Evolutionary conservation across 1,140 invertebrate genomes (phyloP), one percentile per base, ranked within the genome.

Genomic region (Zeugodacus cucurbitae): DNA sequence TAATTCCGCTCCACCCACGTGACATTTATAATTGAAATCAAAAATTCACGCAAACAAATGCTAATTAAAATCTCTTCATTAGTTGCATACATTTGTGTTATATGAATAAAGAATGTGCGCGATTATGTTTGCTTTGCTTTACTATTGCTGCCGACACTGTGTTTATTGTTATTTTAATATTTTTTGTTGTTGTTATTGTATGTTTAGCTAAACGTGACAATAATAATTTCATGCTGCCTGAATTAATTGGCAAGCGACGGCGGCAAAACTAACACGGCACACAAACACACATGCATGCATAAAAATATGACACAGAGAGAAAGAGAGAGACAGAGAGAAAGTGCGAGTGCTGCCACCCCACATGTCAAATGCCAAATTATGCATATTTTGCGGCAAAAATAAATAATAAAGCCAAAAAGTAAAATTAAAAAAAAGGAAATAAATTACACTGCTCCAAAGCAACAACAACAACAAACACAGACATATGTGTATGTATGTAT

Each of bases 231-330:
- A 59, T 34, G 85, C 54, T 34, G 58, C 8, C 58, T 86, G 85
- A 86, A 86, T 57, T 59, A 57, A 86, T 86, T 86, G 44, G n/a
- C 70, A 74, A 74, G 70, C 37, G 70, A 34, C 37, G 70, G n/a
- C 34, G 26, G 34, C 74, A 82, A 48, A 82, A 48, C 74, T 44
- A 78, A 82, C 44, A 54, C 7, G 0, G 26, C 41, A 17, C 44
- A 48, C 74, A 26, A 14, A 48, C 74, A 22, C 22, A 14, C 10
- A 82, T 20, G 4, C 74, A 29, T 41, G 20, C 32, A 70, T 22
- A 62, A 4, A 62, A 14, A 62, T n/a, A 70, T 11, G 2, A 54
- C 14, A 20, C 14, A 54, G 48, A 11, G 48, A 17, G 48, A 54
- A 1, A 44, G 41, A 3, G 48, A 5, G 48, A 3, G 48, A 20